Base-by-base conservation (phyloP, 2,113 vertebrate species). In the Cyprinodon tularosa region DNA sequence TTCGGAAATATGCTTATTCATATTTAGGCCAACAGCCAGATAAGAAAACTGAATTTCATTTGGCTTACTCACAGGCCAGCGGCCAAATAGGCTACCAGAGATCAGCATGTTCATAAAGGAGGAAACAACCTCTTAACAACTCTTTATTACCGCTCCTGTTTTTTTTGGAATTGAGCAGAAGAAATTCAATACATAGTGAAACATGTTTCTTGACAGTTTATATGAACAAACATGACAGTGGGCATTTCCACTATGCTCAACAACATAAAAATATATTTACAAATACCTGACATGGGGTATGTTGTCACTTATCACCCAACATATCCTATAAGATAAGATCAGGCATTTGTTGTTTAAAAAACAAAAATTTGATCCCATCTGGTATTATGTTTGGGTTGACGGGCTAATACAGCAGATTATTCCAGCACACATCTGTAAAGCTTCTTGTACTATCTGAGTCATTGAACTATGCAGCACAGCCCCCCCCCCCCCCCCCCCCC, bases 351-450 rank as follows among this genome's bases (percentile, higher is more conserved):
- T 62, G 38, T 29, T 39, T n/a, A 62, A 74, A 42, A 57, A 20
- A n/a, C 50, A 57, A 14, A 0, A 0, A 0, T 40, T 0, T 63
- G 17, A 53, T 62, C 47, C 62, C 60, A 37, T 81, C 53, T 68
- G 82, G 10, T 66, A 29, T 78, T 74, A 83, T 84, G 73, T 81
- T 84, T 86, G 81, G 72, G 29, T 73, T 80, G 70, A 86, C 77
- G 84, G 42, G 71, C 83, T 85, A 86, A 86, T 83, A 89, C 85
- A 88, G 79, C 73, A 86, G 84, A 90, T 93, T 89, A 87, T 76
- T 66, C 53, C 76, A 47, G 45, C 38, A 40, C 84, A 90, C 78
- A 90, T 89, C 80, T 88, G 87, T 71, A 87, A 84, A 72, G 80
- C 86, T 81, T 72, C 38, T 66, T 39, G 10, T 62, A 78, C 86